Evolutionary conservation across 2,797 vertebrate species (phyloP).

Genomic region (Sciurus carolinensis): DNA sequence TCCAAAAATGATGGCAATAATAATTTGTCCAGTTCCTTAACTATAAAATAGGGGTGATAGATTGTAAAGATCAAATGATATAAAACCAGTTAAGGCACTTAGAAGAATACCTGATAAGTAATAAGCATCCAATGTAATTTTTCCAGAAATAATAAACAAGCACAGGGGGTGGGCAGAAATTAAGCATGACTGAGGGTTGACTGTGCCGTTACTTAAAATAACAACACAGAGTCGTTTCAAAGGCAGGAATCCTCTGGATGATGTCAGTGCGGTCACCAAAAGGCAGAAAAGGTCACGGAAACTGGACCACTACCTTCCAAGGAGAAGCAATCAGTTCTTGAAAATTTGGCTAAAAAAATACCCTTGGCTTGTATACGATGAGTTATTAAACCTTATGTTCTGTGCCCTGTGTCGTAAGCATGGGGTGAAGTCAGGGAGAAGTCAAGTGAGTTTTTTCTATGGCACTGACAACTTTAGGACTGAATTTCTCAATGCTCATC

Average conservation of each 20-base stretch:
- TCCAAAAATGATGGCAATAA: not conserved
- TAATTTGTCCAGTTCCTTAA: not conserved
- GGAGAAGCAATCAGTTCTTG: slow-evolving; percentile 84
- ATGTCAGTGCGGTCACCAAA: slow-evolving; percentile 64
- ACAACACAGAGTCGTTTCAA: slow-evolving; percentile 87
- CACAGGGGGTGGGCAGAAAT: not conserved
- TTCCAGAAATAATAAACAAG: slow-evolving; percentile 43
- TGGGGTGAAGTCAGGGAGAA: slow-evolving; percentile 83
- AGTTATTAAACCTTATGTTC: slow-evolving; percentile 87
- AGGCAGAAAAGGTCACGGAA: slow-evolving; percentile 73
- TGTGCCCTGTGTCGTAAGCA: slow-evolving; percentile 87
- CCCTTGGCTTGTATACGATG: slow-evolving; percentile 88
- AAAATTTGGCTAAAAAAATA: slow-evolving; percentile 89
- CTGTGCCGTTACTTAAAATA: slow-evolving; percentile 72
- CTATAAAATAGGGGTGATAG: not conserved
- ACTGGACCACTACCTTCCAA: slow-evolving; percentile 79
- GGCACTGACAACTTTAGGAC: slow-evolving; percentile 88
- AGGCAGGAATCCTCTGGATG: slow-evolving; percentile 80
- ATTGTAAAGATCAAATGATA: not conserved
- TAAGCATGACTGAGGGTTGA: not conserved
- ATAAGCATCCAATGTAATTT: not conserved
- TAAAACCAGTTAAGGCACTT: not conserved
- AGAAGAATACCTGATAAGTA: not conserved
- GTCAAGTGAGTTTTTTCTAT: slow-evolving; percentile 85
- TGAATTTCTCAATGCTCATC: slow-evolving; percentile 86